Evolutionary conservation across 2,113 vertebrate species (phyloP).

Genomic region (Ptyas mucosa): DNA sequence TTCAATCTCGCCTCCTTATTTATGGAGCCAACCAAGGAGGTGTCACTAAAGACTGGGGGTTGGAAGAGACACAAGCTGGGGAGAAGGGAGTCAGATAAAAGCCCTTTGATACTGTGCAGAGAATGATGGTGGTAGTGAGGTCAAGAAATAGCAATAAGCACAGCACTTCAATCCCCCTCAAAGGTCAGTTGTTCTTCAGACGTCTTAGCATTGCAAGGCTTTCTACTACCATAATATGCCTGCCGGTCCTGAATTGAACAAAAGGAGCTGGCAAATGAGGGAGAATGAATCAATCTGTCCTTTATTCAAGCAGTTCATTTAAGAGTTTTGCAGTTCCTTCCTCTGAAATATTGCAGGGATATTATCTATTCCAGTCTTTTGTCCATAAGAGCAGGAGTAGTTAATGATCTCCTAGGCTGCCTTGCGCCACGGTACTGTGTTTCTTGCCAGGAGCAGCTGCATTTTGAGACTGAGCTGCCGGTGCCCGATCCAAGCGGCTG

Average conservation of each 20-base stretch:
- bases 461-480: background rate
- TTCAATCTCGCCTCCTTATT: background rate
- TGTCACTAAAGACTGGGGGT: background rate
- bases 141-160: background rate
- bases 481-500: background rate
- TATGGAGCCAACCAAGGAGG: background rate
- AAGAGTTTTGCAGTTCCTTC: background rate
- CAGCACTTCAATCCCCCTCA: background rate
- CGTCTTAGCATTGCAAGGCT: background rate
- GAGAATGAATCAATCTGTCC: background rate
- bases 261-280: background rate
- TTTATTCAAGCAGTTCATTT: background rate
- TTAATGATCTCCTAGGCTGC: background rate
- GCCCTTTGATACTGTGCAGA: no score
- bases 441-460: background rate
- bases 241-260: background rate
- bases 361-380: background rate
- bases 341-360: background rate
- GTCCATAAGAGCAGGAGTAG: background rate
- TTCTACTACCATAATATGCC: background rate
- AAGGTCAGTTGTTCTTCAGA: background rate
- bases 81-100: background rate
- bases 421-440: background rate
- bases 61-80: background rate
- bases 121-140: background rate